Evolutionary conservation across 2,797 vertebrate genomes (phyloP).

Genomic region (Phaenicophaeus curvirostris): DNA sequence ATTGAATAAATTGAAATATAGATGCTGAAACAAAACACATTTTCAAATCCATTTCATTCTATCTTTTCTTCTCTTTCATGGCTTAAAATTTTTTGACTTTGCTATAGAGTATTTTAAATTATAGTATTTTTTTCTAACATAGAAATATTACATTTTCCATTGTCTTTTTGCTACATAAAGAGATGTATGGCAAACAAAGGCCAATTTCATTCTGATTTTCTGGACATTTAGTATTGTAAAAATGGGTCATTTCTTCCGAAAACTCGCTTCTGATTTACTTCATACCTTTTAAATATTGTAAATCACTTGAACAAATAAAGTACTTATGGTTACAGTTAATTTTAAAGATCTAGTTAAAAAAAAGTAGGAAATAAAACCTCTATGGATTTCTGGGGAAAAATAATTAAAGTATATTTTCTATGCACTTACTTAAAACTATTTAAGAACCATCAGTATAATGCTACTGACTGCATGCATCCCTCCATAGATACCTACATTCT

Average conservation of each 20-base stretch:
- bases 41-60: not conserved
- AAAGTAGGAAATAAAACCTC: not conserved
- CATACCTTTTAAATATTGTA: not conserved
- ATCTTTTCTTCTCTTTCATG: conserved; percentile 12
- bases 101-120: not conserved
- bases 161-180: not conserved
- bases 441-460: not conserved
- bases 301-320: not conserved
- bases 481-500: not conserved
- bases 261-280: not conserved
- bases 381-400: not conserved
- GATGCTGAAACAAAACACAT: not conserved
- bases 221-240: not conserved
- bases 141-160: not conserved
- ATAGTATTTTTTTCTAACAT: not conserved
- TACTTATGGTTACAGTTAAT: not conserved
- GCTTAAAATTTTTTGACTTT: conserved; percentile 21
- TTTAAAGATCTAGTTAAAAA: not conserved
- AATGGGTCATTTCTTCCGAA: not conserved
- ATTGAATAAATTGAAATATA: not conserved
- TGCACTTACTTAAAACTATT: not conserved
- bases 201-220: not conserved
- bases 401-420: not conserved
- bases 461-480: not conserved
- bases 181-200: not conserved